phyloP scores from a whole-genome alignment of 2,888 invertebrate species.

The Agrochola macilenta region DNA sequence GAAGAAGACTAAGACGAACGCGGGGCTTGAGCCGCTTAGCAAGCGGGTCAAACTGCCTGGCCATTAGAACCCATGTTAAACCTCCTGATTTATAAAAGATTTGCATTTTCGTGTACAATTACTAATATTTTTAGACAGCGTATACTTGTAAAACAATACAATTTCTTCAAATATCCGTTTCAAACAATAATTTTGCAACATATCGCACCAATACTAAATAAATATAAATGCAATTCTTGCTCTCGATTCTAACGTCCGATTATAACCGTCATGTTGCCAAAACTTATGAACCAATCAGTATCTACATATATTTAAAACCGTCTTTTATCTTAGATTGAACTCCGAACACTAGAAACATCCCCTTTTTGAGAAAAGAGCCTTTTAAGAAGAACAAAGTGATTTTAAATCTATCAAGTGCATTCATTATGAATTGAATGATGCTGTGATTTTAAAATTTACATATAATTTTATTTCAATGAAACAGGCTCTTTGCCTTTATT shows the following conservation, averaged over 20 bases:
- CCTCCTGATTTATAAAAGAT: slow-evolving; percentile 14
- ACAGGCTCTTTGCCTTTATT: neutral
- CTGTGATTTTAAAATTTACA: slow-evolving; percentile 4
- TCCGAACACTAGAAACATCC: slow-evolving; percentile 23
- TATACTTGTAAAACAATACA: slow-evolving; percentile 62
- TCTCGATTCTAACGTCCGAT: slow-evolving; percentile 78
- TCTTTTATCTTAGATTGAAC: slow-evolving; percentile 37
- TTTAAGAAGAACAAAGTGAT: slow-evolving; percentile 11
- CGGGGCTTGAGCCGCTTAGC: neutral
- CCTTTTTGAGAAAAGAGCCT: slow-evolving; percentile 2
- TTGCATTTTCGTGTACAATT: slow-evolving; percentile 51
- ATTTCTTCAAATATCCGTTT: slow-evolving; percentile 52
- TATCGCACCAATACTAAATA: slow-evolving; percentile 73
- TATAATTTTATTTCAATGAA: neutral
- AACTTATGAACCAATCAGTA: slow-evolving; percentile 56
- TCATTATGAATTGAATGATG: neutral
- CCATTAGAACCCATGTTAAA: slow-evolving; percentile 22
- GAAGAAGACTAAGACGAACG: neutral
- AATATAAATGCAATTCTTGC: slow-evolving; percentile 84
- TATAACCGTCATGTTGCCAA: slow-evolving; percentile 64
- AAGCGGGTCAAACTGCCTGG: too few species aligned
- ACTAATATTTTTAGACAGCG: slow-evolving; percentile 58
- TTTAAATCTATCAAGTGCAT: too few species aligned
- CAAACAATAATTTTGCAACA: slow-evolving; percentile 63
- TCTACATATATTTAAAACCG: slow-evolving; percentile 62